Evolutionary conservation across 2,888 invertebrate genomes (phyloP).

Genomic region (Abscondita cerata): DNA sequence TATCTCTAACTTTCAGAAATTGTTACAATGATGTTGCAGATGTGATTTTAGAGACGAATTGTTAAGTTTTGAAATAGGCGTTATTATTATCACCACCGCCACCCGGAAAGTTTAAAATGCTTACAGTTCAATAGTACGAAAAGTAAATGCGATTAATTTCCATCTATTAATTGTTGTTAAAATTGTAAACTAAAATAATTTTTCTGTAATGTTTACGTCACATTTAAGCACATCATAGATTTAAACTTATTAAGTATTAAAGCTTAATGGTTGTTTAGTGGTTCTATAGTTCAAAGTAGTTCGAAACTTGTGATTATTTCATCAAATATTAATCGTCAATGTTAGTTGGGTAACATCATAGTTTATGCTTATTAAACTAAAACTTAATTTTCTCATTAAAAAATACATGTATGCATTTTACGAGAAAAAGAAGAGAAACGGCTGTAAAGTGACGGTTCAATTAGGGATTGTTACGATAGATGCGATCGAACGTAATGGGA

Average conservation of each 20-base stretch:
- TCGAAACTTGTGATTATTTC: conserved; percentile 24
- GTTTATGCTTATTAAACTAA: neutral
- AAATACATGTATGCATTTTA: too few relatives aligned
- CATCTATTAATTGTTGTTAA: neutral
- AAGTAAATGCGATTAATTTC: too few relatives aligned
- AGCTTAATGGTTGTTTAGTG: conserved; percentile 18
- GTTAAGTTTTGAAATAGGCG: conserved; percentile 21
- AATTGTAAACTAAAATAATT: conserved; percentile 1
- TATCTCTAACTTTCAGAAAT: conserved; percentile 50
- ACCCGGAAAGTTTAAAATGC: too few relatives aligned
- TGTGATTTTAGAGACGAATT: conserved; percentile 42
- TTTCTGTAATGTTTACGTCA: conserved; percentile 32
- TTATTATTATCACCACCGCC: too few relatives aligned
- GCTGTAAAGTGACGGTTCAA: too few relatives aligned
- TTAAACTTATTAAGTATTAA: conserved; percentile 21
- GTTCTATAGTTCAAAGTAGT: conserved; percentile 11
- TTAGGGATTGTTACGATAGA: too few relatives aligned
- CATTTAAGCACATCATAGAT: conserved; percentile 4
- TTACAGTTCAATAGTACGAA: too few relatives aligned
- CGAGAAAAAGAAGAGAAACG: too few relatives aligned
- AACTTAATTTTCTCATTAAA: neutral
- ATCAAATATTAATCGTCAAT: conserved; percentile 19
- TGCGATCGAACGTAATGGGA: too few relatives aligned
- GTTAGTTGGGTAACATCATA: neutral
- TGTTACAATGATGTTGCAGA: conserved; percentile 45